These are phyloP conservation scores for Corynorhinus townsendii DNA, from an alignment of 2,113 vertebrate genomes.

Conservation along the genomic window DNA sequence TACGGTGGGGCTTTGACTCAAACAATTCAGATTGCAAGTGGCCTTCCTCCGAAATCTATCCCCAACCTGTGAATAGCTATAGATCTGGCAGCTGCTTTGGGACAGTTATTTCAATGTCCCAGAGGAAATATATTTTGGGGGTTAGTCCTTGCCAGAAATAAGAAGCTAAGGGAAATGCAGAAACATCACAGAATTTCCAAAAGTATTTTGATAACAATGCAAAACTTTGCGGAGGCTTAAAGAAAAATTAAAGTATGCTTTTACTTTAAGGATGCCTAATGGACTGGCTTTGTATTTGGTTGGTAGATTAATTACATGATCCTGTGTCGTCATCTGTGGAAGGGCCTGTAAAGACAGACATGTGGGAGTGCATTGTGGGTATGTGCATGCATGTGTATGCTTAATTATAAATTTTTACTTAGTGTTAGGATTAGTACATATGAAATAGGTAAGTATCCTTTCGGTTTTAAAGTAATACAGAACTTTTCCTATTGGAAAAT, in stretches of 20 bases:
- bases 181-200: constrained; percentile 71
- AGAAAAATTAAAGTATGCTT: constrained; percentile 42
- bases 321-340: neutral
- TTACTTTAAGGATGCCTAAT: constrained; percentile 27
- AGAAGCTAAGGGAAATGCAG: constrained; percentile 60
- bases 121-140: constrained; percentile 70
- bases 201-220: constrained; percentile 71
- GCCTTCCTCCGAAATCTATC: constrained; percentile 55
- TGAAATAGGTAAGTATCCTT: neutral
- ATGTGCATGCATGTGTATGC: neutral
- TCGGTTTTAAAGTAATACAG: constrained; percentile 1
- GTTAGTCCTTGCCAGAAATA: constrained; percentile 69
- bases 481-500: constrained; percentile 16
- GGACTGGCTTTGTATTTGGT: neutral
- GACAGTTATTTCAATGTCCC: constrained; percentile 67
- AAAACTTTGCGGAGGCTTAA: constrained; percentile 53
- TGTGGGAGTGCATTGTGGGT: neutral
- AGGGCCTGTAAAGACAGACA: neutral
- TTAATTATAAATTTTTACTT: neutral
- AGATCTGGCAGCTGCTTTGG: constrained; percentile 59
- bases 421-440: neutral
- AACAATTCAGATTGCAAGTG: constrained; percentile 34
- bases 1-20: constrained; percentile 18
- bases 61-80: constrained; percentile 48
- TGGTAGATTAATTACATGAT: neutral